Evolutionary conservation across 1,140 invertebrate genomes (phyloP).

Genomic region (Periplaneta americana): DNA sequence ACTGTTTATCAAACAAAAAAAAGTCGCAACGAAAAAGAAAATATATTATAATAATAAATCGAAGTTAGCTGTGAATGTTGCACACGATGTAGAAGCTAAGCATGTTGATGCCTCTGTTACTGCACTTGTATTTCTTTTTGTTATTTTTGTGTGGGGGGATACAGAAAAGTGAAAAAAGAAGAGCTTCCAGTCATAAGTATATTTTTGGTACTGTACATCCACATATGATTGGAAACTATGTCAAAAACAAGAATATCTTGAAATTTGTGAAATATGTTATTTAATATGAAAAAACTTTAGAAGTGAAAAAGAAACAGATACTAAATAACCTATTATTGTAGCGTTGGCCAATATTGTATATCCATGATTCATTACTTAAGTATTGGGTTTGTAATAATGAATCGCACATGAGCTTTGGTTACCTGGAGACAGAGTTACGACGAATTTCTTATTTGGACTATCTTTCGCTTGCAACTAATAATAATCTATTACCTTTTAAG

Average conservation of each 20-base stretch:
- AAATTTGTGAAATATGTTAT: not conserved
- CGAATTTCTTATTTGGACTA: not conserved
- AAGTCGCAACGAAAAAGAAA: conserved; percentile 1
- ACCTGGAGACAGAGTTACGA: not conserved
- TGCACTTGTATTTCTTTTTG: not conserved
- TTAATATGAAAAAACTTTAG: not conserved
- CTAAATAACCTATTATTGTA: not conserved
- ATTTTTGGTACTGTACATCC: conserved; percentile 13
- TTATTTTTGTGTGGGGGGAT: conserved; percentile 3
- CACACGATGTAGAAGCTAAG: not conserved
- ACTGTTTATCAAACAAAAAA: not conserved
- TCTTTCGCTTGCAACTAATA: not conserved
- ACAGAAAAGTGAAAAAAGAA: not conserved
- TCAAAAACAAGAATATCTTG: not conserved
- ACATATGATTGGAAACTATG: not conserved
- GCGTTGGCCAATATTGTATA: not conserved
- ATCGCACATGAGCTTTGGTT: too few relatives aligned
- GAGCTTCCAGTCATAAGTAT: conserved; percentile 11
- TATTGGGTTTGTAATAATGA: not conserved
- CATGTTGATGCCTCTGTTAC: not conserved
- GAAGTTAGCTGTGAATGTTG: not conserved
- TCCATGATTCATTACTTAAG: not conserved
- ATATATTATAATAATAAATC: not conserved
- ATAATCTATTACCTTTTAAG: too few relatives aligned
- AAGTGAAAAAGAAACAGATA: not conserved